phyloP scores from a whole-genome alignment of 2,113 vertebrate species.

The Capreolus pygargus region DNA sequence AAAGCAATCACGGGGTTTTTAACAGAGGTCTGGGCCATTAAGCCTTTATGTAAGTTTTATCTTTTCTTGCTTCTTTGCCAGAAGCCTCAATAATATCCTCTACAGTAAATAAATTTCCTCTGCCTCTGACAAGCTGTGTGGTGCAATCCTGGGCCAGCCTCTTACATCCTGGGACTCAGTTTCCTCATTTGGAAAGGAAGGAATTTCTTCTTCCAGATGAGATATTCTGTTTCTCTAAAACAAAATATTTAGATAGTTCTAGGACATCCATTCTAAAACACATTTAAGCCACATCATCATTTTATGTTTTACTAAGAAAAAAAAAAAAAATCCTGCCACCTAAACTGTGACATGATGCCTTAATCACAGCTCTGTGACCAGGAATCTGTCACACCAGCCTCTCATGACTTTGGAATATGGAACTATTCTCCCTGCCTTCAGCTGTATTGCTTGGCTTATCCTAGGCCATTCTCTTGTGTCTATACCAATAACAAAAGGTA shows the following conservation, averaged over 20 bases:
- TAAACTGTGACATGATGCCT: background rate
- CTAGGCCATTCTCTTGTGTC: background rate
- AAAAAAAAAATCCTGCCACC: background rate
- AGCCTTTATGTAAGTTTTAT: constrained; percentile 38
- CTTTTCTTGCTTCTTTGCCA: constrained; percentile 38
- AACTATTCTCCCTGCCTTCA: background rate
- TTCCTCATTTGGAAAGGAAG: background rate
- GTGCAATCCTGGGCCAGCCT: background rate
- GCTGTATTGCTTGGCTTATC: background rate
- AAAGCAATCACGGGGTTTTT: background rate
- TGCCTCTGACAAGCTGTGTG: background rate
- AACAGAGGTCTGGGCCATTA: background rate
- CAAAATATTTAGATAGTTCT: background rate
- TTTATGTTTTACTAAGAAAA: background rate
- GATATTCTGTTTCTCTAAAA: background rate
- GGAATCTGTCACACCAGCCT: background rate
- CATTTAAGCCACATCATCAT: background rate
- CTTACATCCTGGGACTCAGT: background rate
- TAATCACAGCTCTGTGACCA: background rate
- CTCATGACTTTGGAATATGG: background rate
- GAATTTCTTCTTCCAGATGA: background rate
- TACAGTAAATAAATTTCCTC: background rate
- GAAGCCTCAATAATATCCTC: background rate
- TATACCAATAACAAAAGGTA: background rate
- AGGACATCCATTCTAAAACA: background rate